A percentile compares a stretch with the other conserved stretches of the same genome.
These are phyloP conservation scores for Tadarida brasiliensis DNA, from an alignment of 2,797 vertebrate species.

Conservation along the genomic window DNA sequence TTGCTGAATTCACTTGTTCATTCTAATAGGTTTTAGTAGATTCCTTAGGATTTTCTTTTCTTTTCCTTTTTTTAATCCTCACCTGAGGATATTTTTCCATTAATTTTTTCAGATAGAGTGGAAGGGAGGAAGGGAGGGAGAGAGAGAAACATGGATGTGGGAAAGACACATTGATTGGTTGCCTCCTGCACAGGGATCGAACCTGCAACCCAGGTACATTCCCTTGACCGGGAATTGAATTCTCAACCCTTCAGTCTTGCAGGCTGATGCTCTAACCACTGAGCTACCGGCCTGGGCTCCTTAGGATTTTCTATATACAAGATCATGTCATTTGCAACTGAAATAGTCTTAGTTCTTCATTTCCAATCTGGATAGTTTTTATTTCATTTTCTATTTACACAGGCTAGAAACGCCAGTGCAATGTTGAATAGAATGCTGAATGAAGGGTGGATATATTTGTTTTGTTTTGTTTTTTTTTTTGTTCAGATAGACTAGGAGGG, in stretches of 20 bases:
- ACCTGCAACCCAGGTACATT: neutral
- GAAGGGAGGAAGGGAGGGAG: neutral
- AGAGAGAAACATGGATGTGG: neutral
- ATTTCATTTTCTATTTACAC: neutral
- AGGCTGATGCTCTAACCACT: neutral
- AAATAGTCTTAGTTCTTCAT: neutral
- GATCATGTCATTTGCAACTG: neutral
- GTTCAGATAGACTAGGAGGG: too few relatives aligned
- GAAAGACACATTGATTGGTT: neutral
- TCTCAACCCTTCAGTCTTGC: accelerated
- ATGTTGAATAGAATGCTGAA: neutral
- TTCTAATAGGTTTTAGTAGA: too few relatives aligned
- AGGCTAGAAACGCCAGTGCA: neutral
- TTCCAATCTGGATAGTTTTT: neutral
- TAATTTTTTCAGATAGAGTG: too few relatives aligned
- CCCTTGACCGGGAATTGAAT: neutral
- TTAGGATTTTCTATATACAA: too few relatives aligned
- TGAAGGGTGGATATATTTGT: neutral
- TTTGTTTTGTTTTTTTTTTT: too few relatives aligned
- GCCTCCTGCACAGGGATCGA: neutral
- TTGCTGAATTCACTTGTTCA: too few relatives aligned
- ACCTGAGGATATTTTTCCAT: too few relatives aligned
- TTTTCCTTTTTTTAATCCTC: too few relatives aligned
- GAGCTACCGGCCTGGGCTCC: neutral
- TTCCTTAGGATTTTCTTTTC: too few relatives aligned